Evolutionary conservation across 2,888 invertebrate genomes (phyloP).

Genomic region (Eutolmus rufibarbis): DNA sequence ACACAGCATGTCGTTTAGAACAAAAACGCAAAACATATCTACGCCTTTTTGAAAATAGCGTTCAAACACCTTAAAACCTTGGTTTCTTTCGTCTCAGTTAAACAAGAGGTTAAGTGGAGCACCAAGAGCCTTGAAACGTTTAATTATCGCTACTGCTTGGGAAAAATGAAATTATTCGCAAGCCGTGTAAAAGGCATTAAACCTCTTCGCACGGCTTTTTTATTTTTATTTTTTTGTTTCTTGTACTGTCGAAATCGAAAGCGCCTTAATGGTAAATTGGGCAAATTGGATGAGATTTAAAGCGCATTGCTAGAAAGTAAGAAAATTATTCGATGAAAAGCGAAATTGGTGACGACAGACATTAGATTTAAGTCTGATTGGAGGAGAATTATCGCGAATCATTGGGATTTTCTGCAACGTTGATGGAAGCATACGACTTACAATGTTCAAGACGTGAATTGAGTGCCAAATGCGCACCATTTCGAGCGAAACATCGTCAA

Average conservation of each 20-base stretch:
- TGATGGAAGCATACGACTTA: neutral
- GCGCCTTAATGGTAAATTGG: neutral
- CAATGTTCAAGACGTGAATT: neutral
- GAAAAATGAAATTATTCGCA: neutral
- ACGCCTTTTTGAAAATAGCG: neutral
- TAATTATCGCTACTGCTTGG: neutral
- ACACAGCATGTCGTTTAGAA: neutral
- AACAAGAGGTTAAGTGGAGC: slow-evolving; percentile 2
- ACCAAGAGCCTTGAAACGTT: neutral
- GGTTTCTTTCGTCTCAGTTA: neutral
- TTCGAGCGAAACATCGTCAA: neutral
- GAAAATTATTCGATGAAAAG: neutral
- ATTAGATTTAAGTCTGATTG: neutral
- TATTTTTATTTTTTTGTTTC: neutral
- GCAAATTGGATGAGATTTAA: neutral
- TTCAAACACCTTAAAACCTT: slow-evolving; percentile 6
- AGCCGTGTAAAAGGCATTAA: neutral
- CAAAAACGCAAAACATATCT: neutral
- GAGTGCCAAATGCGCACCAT: neutral
- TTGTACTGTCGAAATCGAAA: neutral
- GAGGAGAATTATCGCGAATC: neutral
- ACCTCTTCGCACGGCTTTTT: neutral
- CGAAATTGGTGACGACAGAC: neutral
- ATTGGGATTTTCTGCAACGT: neutral
- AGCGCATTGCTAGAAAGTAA: neutral